Evolutionary conservation across 2,888 invertebrate genomes (phyloP), one percentile per base, ranked within the genome.

Genomic region (Cyclophora punctaria): DNA sequence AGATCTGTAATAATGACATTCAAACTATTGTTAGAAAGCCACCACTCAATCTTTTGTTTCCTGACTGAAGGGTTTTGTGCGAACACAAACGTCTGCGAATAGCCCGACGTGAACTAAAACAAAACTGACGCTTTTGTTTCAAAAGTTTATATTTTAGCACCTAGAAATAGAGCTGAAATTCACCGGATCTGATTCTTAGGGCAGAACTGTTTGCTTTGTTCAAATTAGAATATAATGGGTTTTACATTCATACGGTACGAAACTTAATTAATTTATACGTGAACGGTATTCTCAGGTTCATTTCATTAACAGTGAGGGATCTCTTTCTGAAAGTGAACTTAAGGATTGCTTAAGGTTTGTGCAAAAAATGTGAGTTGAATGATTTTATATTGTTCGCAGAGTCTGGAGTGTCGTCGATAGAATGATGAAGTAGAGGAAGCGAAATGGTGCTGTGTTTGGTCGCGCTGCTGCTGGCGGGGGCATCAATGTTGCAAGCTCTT

Each of bases 391-490:
- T 71, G 63, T 76, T 75, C 41, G 5, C 66, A 81, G 80, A 68
- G 46, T 69, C 57, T 20, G 66, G 54, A 59, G 67, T 67, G 45
- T 49, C 51, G 69, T 69, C 71, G 66, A 69, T 69, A 74, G 78
- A 71, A 83, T 83, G 84, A 78, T 75, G 82, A 76, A 78, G 83
- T 85, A 74, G 81, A 64, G 58, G 68, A 60, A 63, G 64, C 77
- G 80, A 67, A 70, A 83, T 84, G 84, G 70, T 77, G 75, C 66
- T 71, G 69, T 73, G 73, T 71, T 70, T 78, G 65, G 66, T 79
- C 62, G 76, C 71, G 48, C 56, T 80, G 63, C 64, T 83, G 69
- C 69, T 84, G 49, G 69, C 61, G 52, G 71, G 69, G 59, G 73
- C 70, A 57, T 62, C 77, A 57, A 60, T 64, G 59, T 57, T 69